phyloP scores from a whole-genome alignment of 2,113 vertebrate genomes.

The Telmatochromis bifrenatus region DNA sequence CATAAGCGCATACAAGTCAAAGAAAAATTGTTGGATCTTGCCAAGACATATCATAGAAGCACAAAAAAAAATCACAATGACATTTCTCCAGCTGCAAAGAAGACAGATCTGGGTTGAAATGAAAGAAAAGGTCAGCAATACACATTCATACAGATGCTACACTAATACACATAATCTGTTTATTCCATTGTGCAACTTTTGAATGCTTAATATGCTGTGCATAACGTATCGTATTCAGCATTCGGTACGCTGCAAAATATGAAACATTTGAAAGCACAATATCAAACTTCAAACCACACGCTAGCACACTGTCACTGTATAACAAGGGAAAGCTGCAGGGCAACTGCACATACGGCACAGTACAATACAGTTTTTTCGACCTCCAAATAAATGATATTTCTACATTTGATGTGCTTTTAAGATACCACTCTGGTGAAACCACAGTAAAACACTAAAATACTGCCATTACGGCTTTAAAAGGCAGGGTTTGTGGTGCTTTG shows the following conservation, averaged over 20 bases:
- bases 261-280: neutral
- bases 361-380: neutral
- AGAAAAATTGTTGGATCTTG: constrained; percentile 15
- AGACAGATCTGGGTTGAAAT: constrained; percentile 34
- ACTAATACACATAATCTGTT: constrained; percentile 3
- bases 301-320: neutral
- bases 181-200: neutral
- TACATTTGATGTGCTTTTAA: constrained; percentile 40
- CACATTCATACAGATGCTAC: neutral
- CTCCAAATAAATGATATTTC: constrained; percentile 23
- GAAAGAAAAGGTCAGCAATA: neutral
- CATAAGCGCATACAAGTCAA: constrained; percentile 16
- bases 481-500: constrained; percentile 37
- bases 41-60: neutral
- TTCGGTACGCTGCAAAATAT: neutral
- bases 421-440: constrained; percentile 26
- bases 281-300: neutral
- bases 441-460: constrained; percentile 16
- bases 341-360: neutral
- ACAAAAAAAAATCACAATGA: neutral
- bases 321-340: neutral
- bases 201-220: neutral
- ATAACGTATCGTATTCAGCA: neutral
- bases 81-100: constrained; percentile 22
- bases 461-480: constrained; percentile 34